phyloP scores from a whole-genome alignment of 2,888 invertebrate species.

The Drosophila tripunctata region DNA sequence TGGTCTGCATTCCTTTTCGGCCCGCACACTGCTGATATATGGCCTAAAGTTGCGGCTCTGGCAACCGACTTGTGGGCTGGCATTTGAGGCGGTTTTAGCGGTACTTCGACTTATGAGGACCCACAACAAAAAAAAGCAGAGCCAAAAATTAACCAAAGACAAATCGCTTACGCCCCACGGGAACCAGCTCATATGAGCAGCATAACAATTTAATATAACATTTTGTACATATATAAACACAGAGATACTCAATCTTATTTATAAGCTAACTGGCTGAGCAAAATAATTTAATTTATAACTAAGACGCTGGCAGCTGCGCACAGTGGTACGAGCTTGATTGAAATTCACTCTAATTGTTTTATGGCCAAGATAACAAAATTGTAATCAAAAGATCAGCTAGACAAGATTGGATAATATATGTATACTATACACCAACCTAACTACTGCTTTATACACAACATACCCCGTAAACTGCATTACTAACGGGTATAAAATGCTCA shows the following conservation, averaged over 20 bases:
- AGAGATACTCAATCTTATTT: constrained; percentile 4
- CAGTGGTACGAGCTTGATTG: constrained; percentile 33
- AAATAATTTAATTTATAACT: constrained; percentile 74
- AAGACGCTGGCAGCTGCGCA: constrained; percentile 27
- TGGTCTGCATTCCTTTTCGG: constrained; percentile 45
- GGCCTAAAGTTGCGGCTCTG: constrained; percentile 29
- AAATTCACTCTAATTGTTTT: too few relatives aligned
- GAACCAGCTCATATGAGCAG: constrained; percentile 24
- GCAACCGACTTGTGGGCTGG: constrained; percentile 27
- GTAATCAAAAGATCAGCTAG: too few relatives aligned
- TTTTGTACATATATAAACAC: constrained; percentile 19
- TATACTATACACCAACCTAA: too few relatives aligned
- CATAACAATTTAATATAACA: constrained; percentile 72
- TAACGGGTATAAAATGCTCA: neutral
- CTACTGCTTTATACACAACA: too few relatives aligned
- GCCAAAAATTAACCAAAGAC: constrained; percentile 74
- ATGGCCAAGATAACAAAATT: too few relatives aligned
- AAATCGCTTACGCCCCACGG: constrained; percentile 72
- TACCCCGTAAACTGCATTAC: too few relatives aligned
- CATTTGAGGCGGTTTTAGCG: constrained; percentile 59
- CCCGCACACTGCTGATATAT: constrained; percentile 43
- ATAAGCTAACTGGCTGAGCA: constrained; percentile 11
- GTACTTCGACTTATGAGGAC: constrained; percentile 63
- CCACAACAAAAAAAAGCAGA: constrained; percentile 4
- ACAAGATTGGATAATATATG: too few relatives aligned